Evolutionary conservation across 2,113 vertebrate species (phyloP).

Genomic region (Neotragus pygmaeus): DNA sequence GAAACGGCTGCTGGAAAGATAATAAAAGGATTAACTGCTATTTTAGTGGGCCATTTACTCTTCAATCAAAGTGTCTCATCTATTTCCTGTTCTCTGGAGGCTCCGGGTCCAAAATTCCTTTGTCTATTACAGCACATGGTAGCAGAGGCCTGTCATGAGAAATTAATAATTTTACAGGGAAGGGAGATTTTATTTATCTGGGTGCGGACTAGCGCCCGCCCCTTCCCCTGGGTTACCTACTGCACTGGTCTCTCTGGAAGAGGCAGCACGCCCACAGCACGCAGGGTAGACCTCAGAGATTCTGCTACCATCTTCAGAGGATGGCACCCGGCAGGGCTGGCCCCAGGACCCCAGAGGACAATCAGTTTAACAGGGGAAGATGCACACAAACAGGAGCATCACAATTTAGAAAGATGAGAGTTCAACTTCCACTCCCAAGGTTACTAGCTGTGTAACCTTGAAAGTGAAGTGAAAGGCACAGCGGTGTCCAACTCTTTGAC

Average conservation of each 20-base stretch:
- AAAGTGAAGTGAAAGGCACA: not conserved
- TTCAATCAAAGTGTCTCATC: conserved; percentile 96
- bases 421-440: not conserved
- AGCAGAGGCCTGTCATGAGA: conserved; percentile 84
- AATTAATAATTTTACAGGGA: conserved; percentile 85
- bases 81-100: conserved; percentile 92
- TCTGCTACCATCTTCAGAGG: not conserved
- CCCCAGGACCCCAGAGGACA: not conserved
- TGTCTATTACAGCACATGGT: conserved; percentile 88
- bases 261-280: rapidly evolving
- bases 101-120: conserved; percentile 90
- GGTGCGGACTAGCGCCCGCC: not conserved
- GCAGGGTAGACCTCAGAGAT: not conserved
- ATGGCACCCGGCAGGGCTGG: not conserved
- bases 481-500: not conserved
- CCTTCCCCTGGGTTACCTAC: not conserved
- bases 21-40: conserved; percentile 94
- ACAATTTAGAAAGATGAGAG: not conserved
- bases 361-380: not conserved
- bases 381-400: not conserved
- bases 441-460: not conserved
- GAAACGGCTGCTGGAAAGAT: conserved; percentile 93
- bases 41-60: conserved; percentile 89
- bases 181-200: conserved; percentile 58
- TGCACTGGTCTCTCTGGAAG: not conserved